A percentile compares a stretch with the other conserved stretches of the same genome.
Conservation (phyloP, 2,888 invertebrate species). For the Luffia ferchaultella region DNA sequence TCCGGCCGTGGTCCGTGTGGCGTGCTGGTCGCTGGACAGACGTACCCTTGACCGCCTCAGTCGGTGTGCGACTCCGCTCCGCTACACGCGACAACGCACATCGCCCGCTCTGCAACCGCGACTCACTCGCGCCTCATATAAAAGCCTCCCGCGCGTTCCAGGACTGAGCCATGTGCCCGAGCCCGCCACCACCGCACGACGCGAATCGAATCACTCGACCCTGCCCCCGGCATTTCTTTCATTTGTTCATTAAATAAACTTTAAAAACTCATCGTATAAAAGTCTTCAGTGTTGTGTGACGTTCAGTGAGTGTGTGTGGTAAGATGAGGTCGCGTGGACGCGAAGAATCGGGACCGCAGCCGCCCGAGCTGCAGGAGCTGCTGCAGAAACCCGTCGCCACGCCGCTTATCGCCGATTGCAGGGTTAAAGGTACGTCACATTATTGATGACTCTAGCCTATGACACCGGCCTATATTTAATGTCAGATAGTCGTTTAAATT, state of each 20-base stretch:
- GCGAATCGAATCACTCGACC: conserved; percentile 9
- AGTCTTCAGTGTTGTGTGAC: conserved; percentile 19
- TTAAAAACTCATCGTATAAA: not conserved
- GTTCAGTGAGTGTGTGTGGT: conserved; percentile 16
- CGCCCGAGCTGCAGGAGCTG: conserved; percentile 47
- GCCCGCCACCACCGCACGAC: conserved; percentile 18
- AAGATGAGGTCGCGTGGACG: conserved; percentile 40
- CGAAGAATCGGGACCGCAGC: conserved; percentile 26
- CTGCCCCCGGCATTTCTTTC: no score
- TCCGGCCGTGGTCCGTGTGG: no score
- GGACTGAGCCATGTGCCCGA: conserved; percentile 32
- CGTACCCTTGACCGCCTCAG: conserved; percentile 51
- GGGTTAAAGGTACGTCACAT: conserved; percentile 36
- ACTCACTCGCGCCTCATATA: conserved; percentile 26
- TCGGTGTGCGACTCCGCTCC: conserved; percentile 49
- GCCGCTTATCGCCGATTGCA: conserved; percentile 27
- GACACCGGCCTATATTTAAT: no score
- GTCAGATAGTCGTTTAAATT: no score
- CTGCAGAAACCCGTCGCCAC: conserved; percentile 40
- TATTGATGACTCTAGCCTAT: no score
- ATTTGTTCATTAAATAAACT: conserved; percentile 8
- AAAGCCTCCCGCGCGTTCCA: conserved; percentile 25
- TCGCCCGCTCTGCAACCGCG: conserved; percentile 14
- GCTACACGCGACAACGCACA: conserved; percentile 23
- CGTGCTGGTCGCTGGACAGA: no score